Conservation (phyloP, 2,888 invertebrate genomes). For the Sphinx pinastri region DNA sequence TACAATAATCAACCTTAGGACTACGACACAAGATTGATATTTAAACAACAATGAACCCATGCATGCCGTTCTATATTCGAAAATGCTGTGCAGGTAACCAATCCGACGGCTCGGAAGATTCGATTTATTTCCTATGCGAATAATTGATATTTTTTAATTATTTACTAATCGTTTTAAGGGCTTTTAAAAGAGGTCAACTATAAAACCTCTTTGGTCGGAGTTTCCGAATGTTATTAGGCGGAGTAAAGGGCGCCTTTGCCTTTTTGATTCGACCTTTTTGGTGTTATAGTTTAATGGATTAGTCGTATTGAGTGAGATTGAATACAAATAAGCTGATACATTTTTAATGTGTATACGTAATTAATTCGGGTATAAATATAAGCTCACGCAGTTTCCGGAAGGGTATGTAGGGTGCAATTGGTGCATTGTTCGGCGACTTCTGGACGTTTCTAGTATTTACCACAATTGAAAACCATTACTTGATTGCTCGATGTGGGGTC, state of each 20-base stretch:
- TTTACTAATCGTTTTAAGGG: slow-evolving; percentile 44
- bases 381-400: too few species aligned
- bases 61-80: slow-evolving; percentile 35
- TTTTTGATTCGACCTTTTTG: slow-evolving; percentile 25
- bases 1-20: slow-evolving; percentile 27
- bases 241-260: slow-evolving; percentile 19
- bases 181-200: slow-evolving; percentile 29
- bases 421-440: too few species aligned
- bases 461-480: too few species aligned
- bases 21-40: neutral
- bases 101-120: slow-evolving; percentile 45
- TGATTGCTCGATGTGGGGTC: too few species aligned
- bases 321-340: slow-evolving; percentile 8
- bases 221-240: slow-evolving; percentile 19
- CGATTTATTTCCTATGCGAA: slow-evolving; percentile 49
- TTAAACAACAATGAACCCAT: slow-evolving; percentile 2
- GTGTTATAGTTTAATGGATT: slow-evolving; percentile 24
- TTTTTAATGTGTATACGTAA: neutral
- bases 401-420: too few species aligned
- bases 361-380: neutral
- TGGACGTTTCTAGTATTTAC: too few species aligned
- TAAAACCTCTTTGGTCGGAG: slow-evolving; percentile 23
- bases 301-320: slow-evolving; percentile 12
- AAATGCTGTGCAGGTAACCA: slow-evolving; percentile 63
- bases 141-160: slow-evolving; percentile 55